Evolutionary conservation across 2,113 vertebrate genomes (phyloP).

Genomic region (Pionites leucogaster): DNA sequence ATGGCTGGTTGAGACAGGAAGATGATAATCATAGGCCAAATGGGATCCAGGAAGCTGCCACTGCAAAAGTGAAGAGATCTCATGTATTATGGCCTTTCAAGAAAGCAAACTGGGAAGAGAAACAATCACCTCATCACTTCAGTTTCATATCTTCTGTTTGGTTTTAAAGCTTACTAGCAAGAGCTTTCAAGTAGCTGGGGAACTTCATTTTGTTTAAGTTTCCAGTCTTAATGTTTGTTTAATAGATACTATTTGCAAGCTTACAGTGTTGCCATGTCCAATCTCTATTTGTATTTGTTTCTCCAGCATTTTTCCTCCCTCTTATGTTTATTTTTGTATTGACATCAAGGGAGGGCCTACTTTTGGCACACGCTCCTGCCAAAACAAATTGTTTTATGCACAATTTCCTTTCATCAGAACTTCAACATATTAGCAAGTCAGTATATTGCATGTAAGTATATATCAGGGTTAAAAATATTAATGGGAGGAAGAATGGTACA

Average conservation of each 20-base stretch:
- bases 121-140: conserved; percentile 55
- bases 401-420: conserved; percentile 74
- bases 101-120: background rate
- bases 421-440: conserved; percentile 56
- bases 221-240: conserved; percentile 68
- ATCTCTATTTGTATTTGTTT: conserved; percentile 71
- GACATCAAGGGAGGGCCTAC: conserved; percentile 73
- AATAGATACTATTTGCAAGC: conserved; percentile 75
- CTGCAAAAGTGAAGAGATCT: background rate
- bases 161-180: conserved; percentile 40
- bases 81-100: background rate
- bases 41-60: background rate
- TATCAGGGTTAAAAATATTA: conserved; percentile 37
- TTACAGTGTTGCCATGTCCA: conserved; percentile 45
- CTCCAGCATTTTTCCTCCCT: conserved; percentile 62
- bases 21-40: background rate
- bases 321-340: conserved; percentile 74
- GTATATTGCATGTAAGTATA: conserved; percentile 31
- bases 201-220: conserved; percentile 69
- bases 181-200: conserved; percentile 71
- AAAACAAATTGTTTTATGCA: conserved; percentile 73
- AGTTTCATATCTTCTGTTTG: conserved; percentile 53
- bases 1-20: background rate
- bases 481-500: conserved; percentile 44
- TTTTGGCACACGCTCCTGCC: conserved; percentile 64